Conservation (phyloP, 2,888 invertebrate species). For the Drosophila nr. perissopoda region DNA sequence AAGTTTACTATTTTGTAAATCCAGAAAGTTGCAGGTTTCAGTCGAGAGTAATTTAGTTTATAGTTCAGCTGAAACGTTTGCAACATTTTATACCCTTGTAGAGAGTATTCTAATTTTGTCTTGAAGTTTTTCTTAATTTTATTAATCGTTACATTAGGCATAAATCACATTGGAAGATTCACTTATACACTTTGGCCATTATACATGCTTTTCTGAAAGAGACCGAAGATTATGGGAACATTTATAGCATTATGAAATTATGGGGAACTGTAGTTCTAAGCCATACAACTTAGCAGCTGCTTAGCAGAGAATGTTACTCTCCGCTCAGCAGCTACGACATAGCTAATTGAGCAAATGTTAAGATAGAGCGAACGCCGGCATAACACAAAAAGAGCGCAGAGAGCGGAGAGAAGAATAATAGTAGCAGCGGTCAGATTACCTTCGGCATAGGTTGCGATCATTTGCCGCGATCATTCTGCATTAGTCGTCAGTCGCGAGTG, state of each 20-base stretch:
- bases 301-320: conserved; percentile 1
- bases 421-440: neutral
- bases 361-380: neutral
- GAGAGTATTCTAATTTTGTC: neutral
- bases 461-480: conserved; percentile 36
- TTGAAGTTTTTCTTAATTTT: neutral
- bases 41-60: neutral
- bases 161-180: neutral
- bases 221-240: neutral
- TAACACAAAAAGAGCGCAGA: neutral
- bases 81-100: neutral
- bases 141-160: neutral
- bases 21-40: neutral
- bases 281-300: neutral
- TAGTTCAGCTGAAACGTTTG: neutral
- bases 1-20: no score
- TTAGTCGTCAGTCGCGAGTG: conserved; percentile 27
- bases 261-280: neutral
- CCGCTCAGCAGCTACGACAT: conserved; percentile 5
- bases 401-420: neutral
- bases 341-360: conserved; percentile 26
- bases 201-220: neutral
- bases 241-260: neutral
- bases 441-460: conserved; percentile 25
- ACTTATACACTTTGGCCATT: neutral